Evolutionary conservation across 2,797 vertebrate species (phyloP).

Genomic region (Threskiornis aethiopicus): DNA sequence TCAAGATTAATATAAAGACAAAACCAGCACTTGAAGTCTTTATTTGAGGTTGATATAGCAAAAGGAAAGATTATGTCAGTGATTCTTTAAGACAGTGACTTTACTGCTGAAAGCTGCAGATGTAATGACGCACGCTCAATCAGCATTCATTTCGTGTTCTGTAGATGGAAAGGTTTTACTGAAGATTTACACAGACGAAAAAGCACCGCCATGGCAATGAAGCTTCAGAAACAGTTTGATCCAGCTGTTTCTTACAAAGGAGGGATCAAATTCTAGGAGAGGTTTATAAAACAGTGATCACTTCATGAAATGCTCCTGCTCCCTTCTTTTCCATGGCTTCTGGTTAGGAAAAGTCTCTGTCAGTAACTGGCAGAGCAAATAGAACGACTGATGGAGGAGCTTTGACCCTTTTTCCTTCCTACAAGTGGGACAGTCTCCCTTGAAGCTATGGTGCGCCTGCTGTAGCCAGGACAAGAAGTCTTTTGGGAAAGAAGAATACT

Average conservation of each 20-base stretch:
- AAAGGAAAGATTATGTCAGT: slow-evolving; percentile 28
- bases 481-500: background rate
- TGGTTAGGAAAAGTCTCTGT: background rate
- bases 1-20: slow-evolving; percentile 8
- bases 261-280: slow-evolving; percentile 6
- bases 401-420: background rate
- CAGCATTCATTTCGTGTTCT: background rate
- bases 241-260: background rate
- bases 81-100: slow-evolving; percentile 25
- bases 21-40: background rate
- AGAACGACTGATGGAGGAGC: background rate
- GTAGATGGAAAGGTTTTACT: slow-evolving; percentile 9
- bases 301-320: background rate
- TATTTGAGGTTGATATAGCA: background rate
- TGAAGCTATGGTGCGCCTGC: background rate
- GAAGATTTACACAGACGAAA: background rate
- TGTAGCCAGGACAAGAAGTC: background rate
- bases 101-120: slow-evolving; percentile 7
- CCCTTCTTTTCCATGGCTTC: background rate
- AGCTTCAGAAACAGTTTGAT: slow-evolving; percentile 38
- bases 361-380: background rate
- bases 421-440: background rate
- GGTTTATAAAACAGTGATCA: background rate
- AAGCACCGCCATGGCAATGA: background rate
- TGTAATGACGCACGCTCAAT: background rate